Evolutionary conservation across 2,888 invertebrate species (phyloP), one percentile per base, ranked within the genome.

Genomic region (Argynnis bischoffii): DNA sequence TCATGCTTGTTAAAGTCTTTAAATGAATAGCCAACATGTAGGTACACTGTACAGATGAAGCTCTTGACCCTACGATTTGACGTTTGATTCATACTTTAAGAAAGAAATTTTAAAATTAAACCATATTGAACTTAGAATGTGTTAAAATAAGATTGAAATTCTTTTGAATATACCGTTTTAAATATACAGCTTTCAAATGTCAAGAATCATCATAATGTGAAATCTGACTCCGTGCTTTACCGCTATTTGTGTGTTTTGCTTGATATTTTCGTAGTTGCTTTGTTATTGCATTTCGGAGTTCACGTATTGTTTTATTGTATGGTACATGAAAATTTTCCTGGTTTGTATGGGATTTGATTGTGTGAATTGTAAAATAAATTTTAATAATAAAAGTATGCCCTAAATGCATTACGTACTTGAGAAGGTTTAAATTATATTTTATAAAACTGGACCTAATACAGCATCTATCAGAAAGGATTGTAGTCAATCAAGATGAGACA

Each of bases 11-110:
- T 81, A 79, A 74, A 72, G 73, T 73, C 72, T 73, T 77, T 76
- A 79, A 80, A 81, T 81, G 79, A 76, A 75, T 74, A 76, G 73
- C 75, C 70, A 70, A 73, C 69, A 61, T 66, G 63, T n/a, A n/a
- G n/a, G n/a, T 77, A 75, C 80, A 78, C 80, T 73, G 80, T 84
- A 41, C 11, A 41, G 83, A 85, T 85, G 84, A 79, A 76, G 79
- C 79, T 79, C 75, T 77, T 81, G 81, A 78, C 82, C 81, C 77
- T 73, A 72, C 75, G 70, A 71, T 76, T 78, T 80, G 82, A 84
- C 80, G 79, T 74, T 78, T 83, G 85, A 86, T 82, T 79, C 80
- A 85, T 85, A 75, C 75, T 78, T 78, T 79, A 80, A 82, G 78
- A 76, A 79, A 69, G 55, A 65, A 61, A 60, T 35, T 55, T 21